Evolutionary conservation across 2,113 vertebrate genomes (phyloP).

Genomic region (Epinephelus fuscoguttatus): DNA sequence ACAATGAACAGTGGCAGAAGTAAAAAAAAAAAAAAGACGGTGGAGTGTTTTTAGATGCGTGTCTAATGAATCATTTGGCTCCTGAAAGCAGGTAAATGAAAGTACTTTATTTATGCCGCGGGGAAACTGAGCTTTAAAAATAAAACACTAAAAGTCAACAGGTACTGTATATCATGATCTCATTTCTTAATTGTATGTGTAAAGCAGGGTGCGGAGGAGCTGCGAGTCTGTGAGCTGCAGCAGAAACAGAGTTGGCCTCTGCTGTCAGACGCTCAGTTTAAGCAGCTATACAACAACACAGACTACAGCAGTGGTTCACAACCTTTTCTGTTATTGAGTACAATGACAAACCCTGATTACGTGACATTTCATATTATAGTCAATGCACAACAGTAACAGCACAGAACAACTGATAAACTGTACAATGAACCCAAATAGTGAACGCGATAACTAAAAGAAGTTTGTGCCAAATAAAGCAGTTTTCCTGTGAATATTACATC

Average conservation of each 20-base stretch:
- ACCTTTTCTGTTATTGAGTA: too few relatives aligned
- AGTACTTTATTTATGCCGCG: slow-evolving; percentile 32
- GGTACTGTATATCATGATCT: slow-evolving; percentile 10
- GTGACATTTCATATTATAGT: too few relatives aligned
- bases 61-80: slow-evolving; percentile 61
- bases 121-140: slow-evolving; percentile 16
- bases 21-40: not conserved
- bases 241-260: too few relatives aligned
- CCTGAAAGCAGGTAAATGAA: slow-evolving; percentile 31
- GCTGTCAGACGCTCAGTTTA: not conserved
- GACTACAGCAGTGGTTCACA: too few relatives aligned
- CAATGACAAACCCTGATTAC: too few relatives aligned
- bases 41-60: slow-evolving; percentile 31
- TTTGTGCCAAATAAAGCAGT: too few relatives aligned
- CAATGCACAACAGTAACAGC: too few relatives aligned
- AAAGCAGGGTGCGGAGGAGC: not conserved
- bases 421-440: too few relatives aligned
- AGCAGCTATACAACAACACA: too few relatives aligned
- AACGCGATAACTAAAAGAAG: too few relatives aligned
- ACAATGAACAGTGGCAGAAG: slow-evolving; percentile 51
- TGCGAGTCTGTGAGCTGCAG: not conserved
- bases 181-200: not conserved
- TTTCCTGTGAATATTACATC: too few relatives aligned
- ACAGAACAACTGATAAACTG: too few relatives aligned
- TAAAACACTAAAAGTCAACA: slow-evolving; percentile 29